Base-by-base conservation (phyloP, 2,113 vertebrate species). In the Numenius arquata region DNA sequence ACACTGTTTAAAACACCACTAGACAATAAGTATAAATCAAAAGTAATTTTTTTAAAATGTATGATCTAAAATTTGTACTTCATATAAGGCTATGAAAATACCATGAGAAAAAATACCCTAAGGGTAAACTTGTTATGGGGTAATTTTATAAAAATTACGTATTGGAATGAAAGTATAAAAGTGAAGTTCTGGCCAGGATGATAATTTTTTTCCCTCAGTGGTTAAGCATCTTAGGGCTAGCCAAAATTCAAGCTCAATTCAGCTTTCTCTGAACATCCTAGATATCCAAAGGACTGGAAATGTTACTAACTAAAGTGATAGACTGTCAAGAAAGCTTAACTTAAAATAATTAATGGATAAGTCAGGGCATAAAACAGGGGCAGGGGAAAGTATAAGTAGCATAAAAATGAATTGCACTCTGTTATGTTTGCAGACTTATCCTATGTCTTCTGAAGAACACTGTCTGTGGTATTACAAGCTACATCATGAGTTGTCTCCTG, bases 111-210 rank as follows among this genome's bases (percentile, higher is more conserved):
- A 62, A 80, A n/a, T 38, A 38, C 4, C 7, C 5, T 50, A 78
- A 70, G 16, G 40, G 32, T 77, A 55, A 88, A 79, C 20, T 36
- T 71, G 8, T 53, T 45, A 30, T 2, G 7, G 21, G 22, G 2
- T 34, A 27, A 70, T 87, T 90, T 62, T 32, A 4, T 18, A 9
- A 30, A 75, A 85, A 74, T 17, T 2, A 61, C 53, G 23, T 12
- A 2, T 13, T 58, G 41, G 3, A 40, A 4, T 65, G 23, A 87
- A 86, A 19, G 4, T 26, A 52, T 52, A 52, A 52, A 52, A 52
- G 1, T 0, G 0, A 43, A 12, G 0, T 81, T 84, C 32, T 78
- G 61, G 4, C 6, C 30, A 75, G 25, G 48, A 15, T 30, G 5
- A 23, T 61, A 71, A 25, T 38, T 34, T 41, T 82, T 81, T 65